phyloP scores from a whole-genome alignment of 1,140 invertebrate genomes.

The Semibalanus balanoides region DNA sequence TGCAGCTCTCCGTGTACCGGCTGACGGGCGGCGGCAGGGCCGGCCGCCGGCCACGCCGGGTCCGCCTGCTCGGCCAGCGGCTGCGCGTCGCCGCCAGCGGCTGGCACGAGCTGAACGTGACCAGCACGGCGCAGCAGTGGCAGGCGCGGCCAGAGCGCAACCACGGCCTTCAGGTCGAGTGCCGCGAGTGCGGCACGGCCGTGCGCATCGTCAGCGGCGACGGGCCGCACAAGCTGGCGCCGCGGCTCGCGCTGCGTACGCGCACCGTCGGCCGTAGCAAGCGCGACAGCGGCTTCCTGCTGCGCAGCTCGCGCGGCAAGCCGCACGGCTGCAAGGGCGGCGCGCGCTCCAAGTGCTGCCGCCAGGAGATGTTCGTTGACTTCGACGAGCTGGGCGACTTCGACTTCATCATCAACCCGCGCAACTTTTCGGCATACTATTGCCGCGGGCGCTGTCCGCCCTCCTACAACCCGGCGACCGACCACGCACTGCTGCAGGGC shows the following conservation, averaged over 20 bases:
- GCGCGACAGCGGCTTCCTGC: background rate
- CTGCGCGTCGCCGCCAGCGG: conserved; percentile 8
- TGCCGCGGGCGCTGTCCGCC: conserved; percentile 55
- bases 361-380: conserved; percentile 45
- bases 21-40: background rate
- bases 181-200: conserved; percentile 27
- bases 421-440: conserved; percentile 52
- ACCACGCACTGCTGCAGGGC: conserved; percentile 55
- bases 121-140: conserved; percentile 35
- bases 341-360: conserved; percentile 37
- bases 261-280: conserved; percentile 6
- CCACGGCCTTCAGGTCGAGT: conserved; percentile 36
- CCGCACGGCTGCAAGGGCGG: conserved; percentile 11
- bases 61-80: background rate
- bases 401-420: conserved; percentile 52
- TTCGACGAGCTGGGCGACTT: conserved; percentile 52
- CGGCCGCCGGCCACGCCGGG: no score
- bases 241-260: conserved; percentile 8
- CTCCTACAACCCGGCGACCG: conserved; percentile 47
- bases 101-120: conserved; percentile 43
- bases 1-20: background rate
- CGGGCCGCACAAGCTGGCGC: conserved; percentile 8
- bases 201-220: conserved; percentile 13
- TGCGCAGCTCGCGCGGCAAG: background rate
- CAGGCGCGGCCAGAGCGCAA: conserved; percentile 30